A percentile compares a stretch with the other conserved stretches of the same genome.
These are phyloP conservation scores for Coranthus polyacanthus DNA, from an alignment of 2,797 vertebrate species.

Conservation along the genomic window DNA sequence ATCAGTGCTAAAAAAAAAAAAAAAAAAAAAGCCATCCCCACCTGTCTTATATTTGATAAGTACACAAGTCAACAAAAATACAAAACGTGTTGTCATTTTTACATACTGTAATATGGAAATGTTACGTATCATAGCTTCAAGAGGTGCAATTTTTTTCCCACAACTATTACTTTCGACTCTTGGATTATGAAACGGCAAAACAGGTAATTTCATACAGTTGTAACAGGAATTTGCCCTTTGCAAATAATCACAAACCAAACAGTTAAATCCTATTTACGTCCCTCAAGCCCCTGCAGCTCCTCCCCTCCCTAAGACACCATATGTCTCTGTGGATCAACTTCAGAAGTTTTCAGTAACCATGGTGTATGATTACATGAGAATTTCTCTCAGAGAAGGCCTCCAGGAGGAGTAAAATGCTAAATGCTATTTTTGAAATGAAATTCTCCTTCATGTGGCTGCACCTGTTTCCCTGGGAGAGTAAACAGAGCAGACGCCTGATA, in stretches of 20 bases:
- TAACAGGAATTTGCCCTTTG: conserved; percentile 45
- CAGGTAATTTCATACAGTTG: conserved; percentile 43
- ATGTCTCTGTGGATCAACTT: conserved; percentile 87
- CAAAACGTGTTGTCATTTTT: conserved; percentile 1
- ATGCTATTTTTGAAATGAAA: conserved; percentile 98
- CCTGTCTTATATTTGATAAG: too few relatives aligned
- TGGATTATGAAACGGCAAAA: conserved; percentile 39
- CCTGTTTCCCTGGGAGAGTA: conserved; percentile 95
- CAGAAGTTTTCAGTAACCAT: conserved; percentile 81
- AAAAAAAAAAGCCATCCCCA: too few relatives aligned
- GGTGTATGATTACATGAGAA: conserved; percentile 88
- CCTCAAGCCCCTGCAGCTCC: conserved; percentile 53
- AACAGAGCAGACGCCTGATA: conserved; percentile 93
- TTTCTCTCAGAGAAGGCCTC: conserved; percentile 85
- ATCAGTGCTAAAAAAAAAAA: too few relatives aligned
- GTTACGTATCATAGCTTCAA: too few relatives aligned
- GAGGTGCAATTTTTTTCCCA: neutral
- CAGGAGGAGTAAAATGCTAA: conserved; percentile 85
- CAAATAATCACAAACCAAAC: conserved; percentile 70
- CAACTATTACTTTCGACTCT: conserved; percentile 27
- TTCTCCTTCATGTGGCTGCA: conserved; percentile 95
- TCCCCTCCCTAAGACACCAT: conserved; percentile 80
- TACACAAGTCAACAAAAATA: too few relatives aligned
- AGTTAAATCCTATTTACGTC: conserved; percentile 77
- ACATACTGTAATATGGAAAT: too few relatives aligned